Evolutionary conservation across 2,797 vertebrate species (phyloP), one percentile per base, ranked within the genome.

Genomic region (Catostomus latipinnis): DNA sequence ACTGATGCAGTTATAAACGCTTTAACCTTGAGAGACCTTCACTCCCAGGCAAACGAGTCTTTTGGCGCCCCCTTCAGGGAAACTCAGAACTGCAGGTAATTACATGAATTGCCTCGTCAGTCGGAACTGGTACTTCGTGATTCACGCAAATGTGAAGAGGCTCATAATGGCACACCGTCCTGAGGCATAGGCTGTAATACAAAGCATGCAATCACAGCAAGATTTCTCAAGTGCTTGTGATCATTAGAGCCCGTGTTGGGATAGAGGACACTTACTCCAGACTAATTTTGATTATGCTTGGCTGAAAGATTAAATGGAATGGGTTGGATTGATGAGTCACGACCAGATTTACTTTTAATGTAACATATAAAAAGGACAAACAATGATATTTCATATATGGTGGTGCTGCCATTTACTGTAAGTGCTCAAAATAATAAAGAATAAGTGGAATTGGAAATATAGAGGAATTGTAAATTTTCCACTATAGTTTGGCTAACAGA

Each of bases 21-120:
- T 87, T 88, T 91, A 90, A 93, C 92, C 92, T 93, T 93, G 93
- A 93, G 91, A 88, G 92, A 93, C 91, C 91, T 91, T 92, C 90
- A 88, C 48, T 87, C 74, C 70, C 86, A 83, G 78, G 12, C 56
- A 72, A 74, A 70, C 57, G 65, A 80, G 86, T 71, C 83, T 65
- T 67, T 80, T 16, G 86, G 86, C 83, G 45, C 88, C 90, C 87
- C 85, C 92, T 90, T 80, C 78, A 88, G 91, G 80, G 61, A 43
- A 0, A 22, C 18, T 1, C 6, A 6, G 7, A 84, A 50, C 49
- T 74, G 68, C 71, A 75, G n/a, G 6, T 61, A 22, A 43, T 72
- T 74, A 66, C 52, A 53, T 82, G 74, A 86, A 76, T 34, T 34
- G 4, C 34, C 72, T 61, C 60, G 66, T 0, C 83, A 78, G 61